A percentile compares a stretch with the other conserved stretches of the same genome.
Conservation (phyloP, 2,888 invertebrate genomes). For the Lycocerus yunnanus region DNA sequence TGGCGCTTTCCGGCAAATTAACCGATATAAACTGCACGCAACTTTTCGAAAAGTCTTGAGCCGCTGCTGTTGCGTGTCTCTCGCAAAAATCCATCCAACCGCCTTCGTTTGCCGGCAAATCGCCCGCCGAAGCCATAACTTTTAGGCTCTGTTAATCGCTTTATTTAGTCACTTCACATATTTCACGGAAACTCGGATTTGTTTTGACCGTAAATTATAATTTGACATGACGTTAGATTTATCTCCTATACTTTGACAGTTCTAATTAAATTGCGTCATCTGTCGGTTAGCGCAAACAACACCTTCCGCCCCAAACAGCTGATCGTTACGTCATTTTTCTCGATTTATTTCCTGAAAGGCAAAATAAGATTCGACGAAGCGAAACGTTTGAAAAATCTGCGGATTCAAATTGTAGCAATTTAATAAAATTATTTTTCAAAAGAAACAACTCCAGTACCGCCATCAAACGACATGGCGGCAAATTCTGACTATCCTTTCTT, state of each 20-base stretch:
- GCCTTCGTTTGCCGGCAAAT: conserved; percentile 58
- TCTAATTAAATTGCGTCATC: neutral
- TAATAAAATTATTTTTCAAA: too few relatives aligned
- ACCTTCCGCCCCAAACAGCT: neutral
- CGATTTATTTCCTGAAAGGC: neutral
- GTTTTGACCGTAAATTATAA: conserved; percentile 12
- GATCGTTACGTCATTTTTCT: neutral
- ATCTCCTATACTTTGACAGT: conserved; percentile 4
- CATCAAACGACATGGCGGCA: too few relatives aligned
- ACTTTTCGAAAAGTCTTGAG: conserved; percentile 86
- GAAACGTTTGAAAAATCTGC: too few relatives aligned
- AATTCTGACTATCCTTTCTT: too few relatives aligned
- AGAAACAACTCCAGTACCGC: too few relatives aligned
- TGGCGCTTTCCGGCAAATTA: conserved; percentile 68
- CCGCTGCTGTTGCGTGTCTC: conserved; percentile 82
- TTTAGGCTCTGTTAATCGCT: neutral
- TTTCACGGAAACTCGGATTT: conserved; percentile 9
- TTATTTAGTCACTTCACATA: neutral
- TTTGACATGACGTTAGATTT: conserved; percentile 5
- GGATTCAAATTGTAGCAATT: neutral
- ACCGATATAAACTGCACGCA: conserved; percentile 79
- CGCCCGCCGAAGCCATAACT: conserved; percentile 47
- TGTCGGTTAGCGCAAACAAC: neutral
- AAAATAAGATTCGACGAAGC: too few relatives aligned
- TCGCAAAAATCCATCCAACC: conserved; percentile 86